Conservation (phyloP, 2,113 vertebrate species). For the Casuarius casuarius region DNA sequence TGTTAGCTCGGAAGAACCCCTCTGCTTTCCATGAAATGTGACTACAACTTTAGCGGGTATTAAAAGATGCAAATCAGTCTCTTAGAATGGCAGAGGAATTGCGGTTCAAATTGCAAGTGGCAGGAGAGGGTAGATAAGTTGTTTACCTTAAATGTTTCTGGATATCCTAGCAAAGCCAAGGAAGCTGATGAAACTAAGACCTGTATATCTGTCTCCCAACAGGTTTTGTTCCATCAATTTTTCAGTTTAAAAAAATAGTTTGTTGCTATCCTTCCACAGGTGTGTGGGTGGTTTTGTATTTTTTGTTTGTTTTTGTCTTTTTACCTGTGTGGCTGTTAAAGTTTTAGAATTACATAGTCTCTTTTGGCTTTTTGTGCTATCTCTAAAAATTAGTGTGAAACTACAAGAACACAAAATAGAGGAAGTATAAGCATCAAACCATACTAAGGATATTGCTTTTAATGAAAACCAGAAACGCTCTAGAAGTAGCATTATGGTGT, state of each 20-base stretch:
- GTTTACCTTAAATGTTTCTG: neutral
- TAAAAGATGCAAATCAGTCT: neutral
- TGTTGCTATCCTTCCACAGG: neutral
- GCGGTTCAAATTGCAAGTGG: neutral
- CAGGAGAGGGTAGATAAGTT: neutral
- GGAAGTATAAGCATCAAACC: neutral
- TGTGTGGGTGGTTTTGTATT: too few species aligned
- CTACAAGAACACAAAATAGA: neutral
- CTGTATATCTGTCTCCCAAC: neutral
- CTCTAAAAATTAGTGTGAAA: neutral
- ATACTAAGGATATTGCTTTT: slow-evolving; percentile 7
- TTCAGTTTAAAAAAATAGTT: neutral
- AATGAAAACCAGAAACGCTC: neutral
- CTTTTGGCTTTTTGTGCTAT: neutral
- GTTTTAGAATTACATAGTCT: neutral
- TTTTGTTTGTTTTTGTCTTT: neutral
- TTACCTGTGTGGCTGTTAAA: neutral
- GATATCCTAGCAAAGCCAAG: neutral
- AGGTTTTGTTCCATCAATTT: neutral
- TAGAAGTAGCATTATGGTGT: neutral
- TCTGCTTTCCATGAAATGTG: neutral
- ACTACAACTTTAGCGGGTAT: neutral
- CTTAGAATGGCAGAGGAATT: neutral
- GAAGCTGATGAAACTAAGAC: neutral
- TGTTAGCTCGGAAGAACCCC: neutral